Evolutionary conservation across 2,797 vertebrate genomes (phyloP).

Genomic region (Champsocephalus esox): DNA sequence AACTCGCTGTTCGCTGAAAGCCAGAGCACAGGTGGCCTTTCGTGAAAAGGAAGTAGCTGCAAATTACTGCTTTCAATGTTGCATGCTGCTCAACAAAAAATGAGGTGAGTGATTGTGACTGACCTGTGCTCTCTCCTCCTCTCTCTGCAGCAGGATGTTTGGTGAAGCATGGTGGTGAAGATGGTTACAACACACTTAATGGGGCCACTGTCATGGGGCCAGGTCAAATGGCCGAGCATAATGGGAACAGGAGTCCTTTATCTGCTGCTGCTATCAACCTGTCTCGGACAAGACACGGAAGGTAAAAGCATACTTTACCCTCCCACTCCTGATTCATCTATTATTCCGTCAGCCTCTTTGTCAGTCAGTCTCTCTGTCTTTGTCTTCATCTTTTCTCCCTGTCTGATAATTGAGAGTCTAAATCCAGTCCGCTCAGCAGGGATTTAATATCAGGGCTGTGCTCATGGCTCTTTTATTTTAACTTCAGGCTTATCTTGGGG

Average conservation of each 20-base stretch:
- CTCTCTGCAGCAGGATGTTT: conserved; percentile 77
- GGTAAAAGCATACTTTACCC: conserved; percentile 66
- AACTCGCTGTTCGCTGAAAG: neutral
- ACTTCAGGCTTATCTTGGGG: neutral
- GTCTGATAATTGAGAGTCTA: conserved; percentile 5
- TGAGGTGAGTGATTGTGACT: conserved; percentile 25
- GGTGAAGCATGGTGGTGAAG: conserved; percentile 81
- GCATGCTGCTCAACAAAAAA: neutral
- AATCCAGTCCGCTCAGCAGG: neutral
- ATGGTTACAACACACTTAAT: conserved; percentile 75
- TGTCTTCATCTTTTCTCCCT: neutral
- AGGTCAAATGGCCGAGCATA: conserved; percentile 74
- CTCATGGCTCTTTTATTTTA: neutral
- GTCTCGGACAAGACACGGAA: conserved; percentile 83
- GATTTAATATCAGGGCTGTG: conserved; percentile 18
- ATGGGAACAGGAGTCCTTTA: conserved; percentile 77
- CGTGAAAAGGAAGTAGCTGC: conserved; percentile 12
- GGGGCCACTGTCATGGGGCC: conserved; percentile 63
- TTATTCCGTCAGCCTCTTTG: neutral
- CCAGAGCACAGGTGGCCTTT: neutral
- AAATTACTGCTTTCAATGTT: conserved; percentile 19
- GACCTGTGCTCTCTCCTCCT: conserved; percentile 52
- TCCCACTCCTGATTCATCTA: neutral
- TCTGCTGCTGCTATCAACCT: conserved; percentile 77
- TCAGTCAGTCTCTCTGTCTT: neutral